These are phyloP conservation scores for Drosophila nannoptera DNA, from an alignment of 1,140 invertebrate species.

Conservation along the genomic window DNA sequence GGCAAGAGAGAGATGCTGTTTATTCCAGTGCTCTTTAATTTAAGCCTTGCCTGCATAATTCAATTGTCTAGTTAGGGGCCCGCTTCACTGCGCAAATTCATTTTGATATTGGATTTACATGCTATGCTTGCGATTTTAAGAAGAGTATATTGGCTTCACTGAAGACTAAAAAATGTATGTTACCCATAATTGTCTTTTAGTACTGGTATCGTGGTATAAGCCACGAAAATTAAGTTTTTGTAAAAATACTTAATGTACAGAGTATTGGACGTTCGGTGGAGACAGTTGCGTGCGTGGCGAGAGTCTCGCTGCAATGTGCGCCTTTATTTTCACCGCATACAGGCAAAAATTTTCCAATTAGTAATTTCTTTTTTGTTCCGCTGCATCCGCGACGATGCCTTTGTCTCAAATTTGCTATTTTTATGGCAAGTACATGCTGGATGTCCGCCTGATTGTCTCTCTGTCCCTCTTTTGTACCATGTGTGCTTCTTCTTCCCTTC, in stretches of 20 bases:
- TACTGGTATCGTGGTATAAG: too few relatives aligned
- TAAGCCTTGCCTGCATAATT: constrained; percentile 41
- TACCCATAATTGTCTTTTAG: too few relatives aligned
- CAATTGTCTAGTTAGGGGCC: constrained; percentile 26
- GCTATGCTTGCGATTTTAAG: background rate
- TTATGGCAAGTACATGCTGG: constrained; percentile 39
- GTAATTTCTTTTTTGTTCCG: constrained; percentile 41
- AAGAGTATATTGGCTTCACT: background rate
- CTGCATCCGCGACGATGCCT: constrained; percentile 34
- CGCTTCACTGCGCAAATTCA: constrained; percentile 44
- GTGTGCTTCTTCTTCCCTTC: constrained; percentile 10
- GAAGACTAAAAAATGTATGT: background rate
- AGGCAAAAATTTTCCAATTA: constrained; percentile 61
- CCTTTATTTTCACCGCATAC: constrained; percentile 28
- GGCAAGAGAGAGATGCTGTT: background rate
- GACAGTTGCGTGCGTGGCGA: background rate
- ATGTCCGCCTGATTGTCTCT: background rate
- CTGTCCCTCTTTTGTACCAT: constrained; percentile 6
- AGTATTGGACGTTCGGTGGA: background rate
- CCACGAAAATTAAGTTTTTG: too few relatives aligned
- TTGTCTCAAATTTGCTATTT: constrained; percentile 51
- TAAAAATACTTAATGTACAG: background rate
- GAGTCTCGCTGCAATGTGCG: constrained; percentile 28
- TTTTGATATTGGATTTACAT: constrained; percentile 17
- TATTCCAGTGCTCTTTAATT: constrained; percentile 25